Percentiles rank a stretch among this genome's conserved stretches.
Evolutionary conservation across 2,113 vertebrate species (phyloP).

Genomic region (Onychostoma macrolepis): DNA sequence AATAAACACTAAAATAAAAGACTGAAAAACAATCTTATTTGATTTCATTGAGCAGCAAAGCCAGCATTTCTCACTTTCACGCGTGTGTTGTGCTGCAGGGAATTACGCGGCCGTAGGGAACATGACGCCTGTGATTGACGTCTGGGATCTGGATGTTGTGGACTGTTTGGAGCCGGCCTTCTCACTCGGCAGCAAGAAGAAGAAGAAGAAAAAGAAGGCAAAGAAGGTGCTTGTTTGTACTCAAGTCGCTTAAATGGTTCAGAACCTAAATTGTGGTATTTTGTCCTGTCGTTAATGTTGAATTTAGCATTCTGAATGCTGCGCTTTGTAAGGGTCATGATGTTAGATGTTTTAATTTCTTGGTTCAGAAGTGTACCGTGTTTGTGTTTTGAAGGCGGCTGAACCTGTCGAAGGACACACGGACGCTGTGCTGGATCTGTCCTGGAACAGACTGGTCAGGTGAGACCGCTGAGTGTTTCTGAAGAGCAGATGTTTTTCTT

Average conservation of each 20-base stretch:
- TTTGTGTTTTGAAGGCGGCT: slow-evolving; percentile 57
- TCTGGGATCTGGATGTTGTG: slow-evolving; percentile 97
- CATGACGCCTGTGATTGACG: slow-evolving; percentile 93
- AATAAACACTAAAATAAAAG: no score
- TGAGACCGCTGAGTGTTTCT: slow-evolving; percentile 62
- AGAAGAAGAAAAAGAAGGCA: slow-evolving; percentile 87
- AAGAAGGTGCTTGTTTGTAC: slow-evolving; percentile 76
- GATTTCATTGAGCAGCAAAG: no score
- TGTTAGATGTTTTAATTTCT: background rate
- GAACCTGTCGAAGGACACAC: slow-evolving; percentile 82
- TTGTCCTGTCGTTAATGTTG: background rate
- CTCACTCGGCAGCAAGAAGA: slow-evolving; percentile 87
- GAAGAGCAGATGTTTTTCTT: background rate
- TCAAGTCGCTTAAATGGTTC: no score
- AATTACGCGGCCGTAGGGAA: slow-evolving; percentile 94
- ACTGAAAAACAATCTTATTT: no score
- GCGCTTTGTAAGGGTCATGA: background rate
- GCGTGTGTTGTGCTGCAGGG: slow-evolving; percentile 65
- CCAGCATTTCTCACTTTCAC: no score
- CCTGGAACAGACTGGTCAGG: slow-evolving; percentile 93
- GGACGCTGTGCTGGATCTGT: slow-evolving; percentile 92
- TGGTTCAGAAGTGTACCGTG: background rate
- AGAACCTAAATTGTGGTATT: background rate
- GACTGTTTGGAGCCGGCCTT: slow-evolving; percentile 94
- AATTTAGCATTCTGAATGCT: background rate